Evolutionary conservation across 2,113 vertebrate genomes (phyloP).

Genomic region (Melanerpes formicivorus): DNA sequence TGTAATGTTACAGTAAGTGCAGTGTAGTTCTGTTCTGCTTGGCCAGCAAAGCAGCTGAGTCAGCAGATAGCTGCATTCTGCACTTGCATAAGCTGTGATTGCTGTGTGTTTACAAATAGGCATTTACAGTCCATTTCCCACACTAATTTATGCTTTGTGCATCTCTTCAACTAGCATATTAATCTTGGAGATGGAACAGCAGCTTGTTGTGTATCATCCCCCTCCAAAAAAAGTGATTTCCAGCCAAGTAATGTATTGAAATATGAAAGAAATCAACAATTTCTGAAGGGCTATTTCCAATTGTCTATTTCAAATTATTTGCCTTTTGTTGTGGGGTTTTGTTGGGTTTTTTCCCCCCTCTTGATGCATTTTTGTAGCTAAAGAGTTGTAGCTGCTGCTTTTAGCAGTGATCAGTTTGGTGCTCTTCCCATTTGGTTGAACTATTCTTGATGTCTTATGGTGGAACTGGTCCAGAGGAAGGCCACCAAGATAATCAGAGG

Average conservation of each 20-base stretch:
- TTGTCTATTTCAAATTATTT: constrained; percentile 20
- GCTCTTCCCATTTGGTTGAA: not conserved
- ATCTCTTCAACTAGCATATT: not conserved
- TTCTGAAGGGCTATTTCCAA: constrained; percentile 22
- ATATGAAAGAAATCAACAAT: constrained; percentile 34
- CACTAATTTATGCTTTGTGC: not conserved
- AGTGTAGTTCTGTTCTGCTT: not conserved
- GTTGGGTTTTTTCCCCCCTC: not conserved
- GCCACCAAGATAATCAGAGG: no score
- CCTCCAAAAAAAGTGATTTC: constrained; percentile 19
- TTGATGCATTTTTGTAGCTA: not conserved
- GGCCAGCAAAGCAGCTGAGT: not conserved
- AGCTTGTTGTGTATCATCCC: not conserved
- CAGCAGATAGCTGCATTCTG: not conserved
- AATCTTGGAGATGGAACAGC: constrained; percentile 31
- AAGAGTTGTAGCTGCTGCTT: constrained; percentile 8
- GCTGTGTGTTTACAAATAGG: not conserved
- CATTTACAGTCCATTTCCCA: not conserved
- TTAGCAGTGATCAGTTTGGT: constrained; percentile 27
- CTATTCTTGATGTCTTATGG: not conserved
- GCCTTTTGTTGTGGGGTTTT: not conserved
- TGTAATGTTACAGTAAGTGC: not conserved
- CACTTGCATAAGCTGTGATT: not conserved
- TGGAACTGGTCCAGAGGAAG: no score
- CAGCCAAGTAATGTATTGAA: constrained; percentile 22